Evolutionary conservation across 53 echinoderm and acorn worm species (phyloP).

Genomic region (Luidia sarsii): DNA sequence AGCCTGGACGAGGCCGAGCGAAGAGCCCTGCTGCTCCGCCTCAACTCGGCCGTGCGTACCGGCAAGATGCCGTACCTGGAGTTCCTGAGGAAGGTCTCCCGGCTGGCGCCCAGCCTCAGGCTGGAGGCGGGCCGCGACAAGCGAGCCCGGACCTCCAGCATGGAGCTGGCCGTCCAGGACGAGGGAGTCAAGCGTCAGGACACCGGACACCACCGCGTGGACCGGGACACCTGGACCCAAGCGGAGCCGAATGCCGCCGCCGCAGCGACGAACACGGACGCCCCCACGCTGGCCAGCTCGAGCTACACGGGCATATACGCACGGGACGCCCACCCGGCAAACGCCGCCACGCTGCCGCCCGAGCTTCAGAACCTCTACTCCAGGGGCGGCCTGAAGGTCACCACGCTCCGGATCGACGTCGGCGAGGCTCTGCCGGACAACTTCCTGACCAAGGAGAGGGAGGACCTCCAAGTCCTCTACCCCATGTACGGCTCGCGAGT

Average conservation of each 20-base stretch:
- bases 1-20: slow-evolving; percentile 63
- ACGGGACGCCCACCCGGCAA: slow-evolving; percentile 2
- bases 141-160: slow-evolving; percentile 40
- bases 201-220: slow-evolving; percentile 10
- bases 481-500: slow-evolving; percentile 85
- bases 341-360: slow-evolving; percentile 59
- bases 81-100: slow-evolving; percentile 74
- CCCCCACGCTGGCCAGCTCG: slow-evolving; percentile 10
- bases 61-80: slow-evolving; percentile 75
- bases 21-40: slow-evolving; percentile 60
- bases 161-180: slow-evolving; percentile 28
- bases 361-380: slow-evolving; percentile 71
- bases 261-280: background rate
- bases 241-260: background rate
- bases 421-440: slow-evolving; percentile 61
- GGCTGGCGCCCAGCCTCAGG: slow-evolving; percentile 60
- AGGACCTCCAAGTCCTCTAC: slow-evolving; percentile 67
- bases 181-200: slow-evolving; percentile 13
- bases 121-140: slow-evolving; percentile 33
- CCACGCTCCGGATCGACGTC: slow-evolving; percentile 59
- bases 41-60: slow-evolving; percentile 62
- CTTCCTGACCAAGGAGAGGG: slow-evolving; percentile 62
- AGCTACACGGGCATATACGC: slow-evolving; percentile 44
- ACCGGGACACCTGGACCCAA: background rate
- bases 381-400: slow-evolving; percentile 55